Percentiles rank a stretch among this genome's conserved stretches.
These are phyloP conservation scores for Octodonta nipae DNA, from an alignment of 2,888 invertebrate species.

Conservation along the genomic window DNA sequence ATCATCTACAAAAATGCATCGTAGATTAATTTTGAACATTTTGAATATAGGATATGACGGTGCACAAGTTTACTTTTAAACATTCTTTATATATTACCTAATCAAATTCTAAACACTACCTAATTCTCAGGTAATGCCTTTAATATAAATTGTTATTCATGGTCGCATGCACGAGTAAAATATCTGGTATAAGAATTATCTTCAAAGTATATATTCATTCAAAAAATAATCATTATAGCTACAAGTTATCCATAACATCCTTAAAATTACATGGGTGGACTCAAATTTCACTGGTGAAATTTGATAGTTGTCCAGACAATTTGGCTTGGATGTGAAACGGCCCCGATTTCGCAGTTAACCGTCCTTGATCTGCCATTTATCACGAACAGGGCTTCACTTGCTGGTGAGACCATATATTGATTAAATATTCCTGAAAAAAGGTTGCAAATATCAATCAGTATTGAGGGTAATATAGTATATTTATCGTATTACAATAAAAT, in stretches of 20 bases:
- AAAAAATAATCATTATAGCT: conserved; percentile 1
- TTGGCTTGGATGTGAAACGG: conserved; percentile 49
- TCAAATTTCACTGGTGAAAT: conserved; percentile 35
- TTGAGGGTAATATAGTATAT: too few species aligned
- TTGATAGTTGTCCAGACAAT: conserved; percentile 52
- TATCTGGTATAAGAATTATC: neutral
- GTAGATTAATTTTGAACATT: too few species aligned
- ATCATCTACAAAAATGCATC: too few species aligned
- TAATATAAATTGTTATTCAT: neutral
- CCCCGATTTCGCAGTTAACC: conserved; percentile 62
- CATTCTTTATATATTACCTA: too few species aligned
- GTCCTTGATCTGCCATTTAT: conserved; percentile 57
- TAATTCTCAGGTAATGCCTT: too few species aligned
- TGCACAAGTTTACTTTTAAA: too few species aligned
- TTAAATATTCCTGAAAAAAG: conserved; percentile 48
- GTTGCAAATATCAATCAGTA: too few species aligned
- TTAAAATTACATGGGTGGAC: conserved; percentile 1
- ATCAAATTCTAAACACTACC: too few species aligned
- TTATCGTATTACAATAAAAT: too few species aligned
- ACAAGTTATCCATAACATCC: neutral
- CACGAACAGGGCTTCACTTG: conserved; percentile 55
- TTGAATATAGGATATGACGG: too few species aligned
- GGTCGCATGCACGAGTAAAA: neutral
- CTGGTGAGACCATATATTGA: conserved; percentile 58
- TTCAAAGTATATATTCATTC: neutral